Evolutionary conservation across 2,888 invertebrate genomes (phyloP).

Genomic region (Drosophila planitibia): DNA sequence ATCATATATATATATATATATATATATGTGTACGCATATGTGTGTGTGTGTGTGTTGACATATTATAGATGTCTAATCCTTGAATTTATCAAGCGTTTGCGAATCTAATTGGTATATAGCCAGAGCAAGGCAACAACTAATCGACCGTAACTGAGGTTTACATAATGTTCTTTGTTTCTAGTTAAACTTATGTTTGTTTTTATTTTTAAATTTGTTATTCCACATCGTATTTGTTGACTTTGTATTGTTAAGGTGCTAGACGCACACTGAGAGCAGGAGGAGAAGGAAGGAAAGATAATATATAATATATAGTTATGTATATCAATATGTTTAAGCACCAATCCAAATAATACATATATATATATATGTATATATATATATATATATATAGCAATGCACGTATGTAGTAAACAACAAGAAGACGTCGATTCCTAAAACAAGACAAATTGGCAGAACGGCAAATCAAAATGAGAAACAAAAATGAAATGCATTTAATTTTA

Average conservation of each 20-base stretch:
- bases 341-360: conserved; percentile 68
- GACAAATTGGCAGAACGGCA: conserved; percentile 21
- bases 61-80: conserved; percentile 40
- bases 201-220: conserved; percentile 60
- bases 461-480: conserved; percentile 20
- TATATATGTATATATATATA: conserved; percentile 49
- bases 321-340: conserved; percentile 72
- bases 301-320: conserved; percentile 55
- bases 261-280: conserved; percentile 24
- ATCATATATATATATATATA: conserved; percentile 31
- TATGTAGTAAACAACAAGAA: conserved; percentile 59
- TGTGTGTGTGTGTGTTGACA: conserved; percentile 17
- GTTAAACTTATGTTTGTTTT: conserved; percentile 42
- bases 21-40: background rate
- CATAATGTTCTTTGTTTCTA: conserved; percentile 29
- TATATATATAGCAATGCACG: conserved; percentile 52
- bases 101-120: conserved; percentile 49
- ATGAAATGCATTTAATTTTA: conserved; percentile 56
- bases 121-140: conserved; percentile 30
- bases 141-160: conserved; percentile 35
- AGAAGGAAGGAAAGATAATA: conserved; percentile 15
- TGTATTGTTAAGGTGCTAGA: conserved; percentile 45
- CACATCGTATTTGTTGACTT: conserved; percentile 61
- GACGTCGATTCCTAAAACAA: conserved; percentile 63
- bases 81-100: conserved; percentile 42